Evolutionary conservation across 53 echinoderm and acorn worm species (phyloP), one percentile per base, ranked within the genome.

Genomic region (Holothuria leucospilota): DNA sequence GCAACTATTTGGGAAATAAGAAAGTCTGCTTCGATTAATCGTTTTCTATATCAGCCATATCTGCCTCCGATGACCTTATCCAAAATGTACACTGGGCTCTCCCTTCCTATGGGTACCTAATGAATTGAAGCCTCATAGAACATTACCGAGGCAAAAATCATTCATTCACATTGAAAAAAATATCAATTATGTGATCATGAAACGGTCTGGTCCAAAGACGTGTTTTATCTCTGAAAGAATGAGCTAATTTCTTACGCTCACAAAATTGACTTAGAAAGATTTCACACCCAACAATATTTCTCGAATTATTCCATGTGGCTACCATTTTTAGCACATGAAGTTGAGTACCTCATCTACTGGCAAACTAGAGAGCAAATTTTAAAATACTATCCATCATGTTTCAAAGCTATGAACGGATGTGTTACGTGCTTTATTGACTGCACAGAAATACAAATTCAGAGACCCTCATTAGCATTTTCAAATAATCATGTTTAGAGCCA

Each of bases 381-480:
- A 0, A 87, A 78, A 20, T 90, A 90, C 64, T 93, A 90, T 63
- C 87, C 93, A 27, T 27, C 56, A 18, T 93, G 93, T 64, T 93
- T 93, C 41, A 67, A 90, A 16, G 84, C 63, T 34, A 86, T 77
- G 66, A 80, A 80, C 20, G 90, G 93, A 40, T 59, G 59, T 60
- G 90, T 93, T 26, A 24, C 84, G 29, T 90, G 87, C 56, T 90
- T 90, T 58, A 93, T 90, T 60, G 90, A 90, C 72, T 93, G 93
- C 84, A 93, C 88, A 2, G 93, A 93, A 60, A 78, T 90, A 2
- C 84, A 87, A 52, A 90, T 90, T 20, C 85, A 90, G 16, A 24
- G 93, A 52, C 93, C 93, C 63, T 87, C 88, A 18, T 26, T 93
- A 49, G 90, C 87, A 1, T 51, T 42, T 71, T 78, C 28, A 51